phyloP scores from a whole-genome alignment of 1,140 invertebrate species.

The Fopius arisanus region DNA sequence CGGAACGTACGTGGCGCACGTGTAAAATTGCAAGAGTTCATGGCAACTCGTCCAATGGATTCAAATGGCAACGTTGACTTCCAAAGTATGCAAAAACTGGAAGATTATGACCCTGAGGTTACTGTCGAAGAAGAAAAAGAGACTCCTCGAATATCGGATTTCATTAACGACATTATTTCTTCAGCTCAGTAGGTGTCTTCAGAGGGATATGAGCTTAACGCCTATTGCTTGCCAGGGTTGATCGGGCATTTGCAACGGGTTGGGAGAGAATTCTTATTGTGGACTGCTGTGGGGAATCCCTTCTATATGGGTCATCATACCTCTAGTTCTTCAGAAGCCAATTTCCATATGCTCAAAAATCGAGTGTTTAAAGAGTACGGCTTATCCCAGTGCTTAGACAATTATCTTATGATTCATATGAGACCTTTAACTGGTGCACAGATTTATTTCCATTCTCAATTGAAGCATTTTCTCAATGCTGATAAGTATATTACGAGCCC shows the following conservation, averaged over 20 bases:
- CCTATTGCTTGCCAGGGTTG: not conserved
- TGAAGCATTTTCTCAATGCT: not conserved
- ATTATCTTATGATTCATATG: not conserved
- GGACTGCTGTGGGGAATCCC: not conserved
- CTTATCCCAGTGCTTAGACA: not conserved
- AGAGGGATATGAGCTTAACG: not conserved
- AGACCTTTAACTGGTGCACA: not conserved
- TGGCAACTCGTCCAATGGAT: not conserved
- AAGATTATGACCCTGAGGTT: not conserved
- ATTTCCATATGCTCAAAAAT: not conserved
- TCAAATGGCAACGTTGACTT: not conserved
- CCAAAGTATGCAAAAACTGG: not conserved
- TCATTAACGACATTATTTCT: not conserved
- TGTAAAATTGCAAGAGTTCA: not conserved
- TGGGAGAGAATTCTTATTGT: not conserved
- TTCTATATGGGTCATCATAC: not conserved
- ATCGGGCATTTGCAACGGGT: not conserved
- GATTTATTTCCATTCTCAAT: not conserved
- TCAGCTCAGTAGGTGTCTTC: not conserved
- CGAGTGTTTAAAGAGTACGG: not conserved
- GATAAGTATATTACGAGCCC: not conserved
- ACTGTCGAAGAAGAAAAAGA: not conserved
- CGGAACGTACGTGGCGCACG: not conserved
- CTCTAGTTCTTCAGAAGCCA: not conserved
- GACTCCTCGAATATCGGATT: not conserved